Conservation (phyloP, 2,888 invertebrate genomes). For the Archips crataeganus region DNA sequence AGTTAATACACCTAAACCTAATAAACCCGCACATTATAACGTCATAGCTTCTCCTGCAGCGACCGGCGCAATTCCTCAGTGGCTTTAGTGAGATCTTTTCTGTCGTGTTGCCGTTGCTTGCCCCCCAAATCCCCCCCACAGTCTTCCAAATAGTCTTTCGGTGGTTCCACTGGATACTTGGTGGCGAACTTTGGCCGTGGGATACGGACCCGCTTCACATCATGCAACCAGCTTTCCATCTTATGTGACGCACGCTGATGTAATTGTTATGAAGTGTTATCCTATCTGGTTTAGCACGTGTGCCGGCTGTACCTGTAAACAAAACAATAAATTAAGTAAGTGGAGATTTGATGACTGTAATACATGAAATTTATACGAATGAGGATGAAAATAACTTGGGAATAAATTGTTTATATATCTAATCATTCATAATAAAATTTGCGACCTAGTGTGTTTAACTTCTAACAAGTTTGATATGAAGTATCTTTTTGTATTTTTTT, state of each 20-base stretch:
- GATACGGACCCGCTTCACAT: constrained; percentile 93
- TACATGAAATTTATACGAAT: background rate
- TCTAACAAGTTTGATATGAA: too few relatives aligned
- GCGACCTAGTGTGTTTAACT: too few relatives aligned
- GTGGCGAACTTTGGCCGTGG: constrained; percentile 93
- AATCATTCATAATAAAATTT: too few relatives aligned
- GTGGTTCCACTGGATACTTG: constrained; percentile 90
- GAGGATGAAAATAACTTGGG: too few relatives aligned
- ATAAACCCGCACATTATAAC: background rate
- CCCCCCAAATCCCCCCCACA: constrained; percentile 84
- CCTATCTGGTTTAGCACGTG: constrained; percentile 19
- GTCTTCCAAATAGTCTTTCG: constrained; percentile 92
- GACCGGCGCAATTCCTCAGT: constrained; percentile 92
- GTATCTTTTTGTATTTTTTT: too few relatives aligned
- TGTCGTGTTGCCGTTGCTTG: constrained; percentile 79
- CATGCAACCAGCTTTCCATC: constrained; percentile 95
- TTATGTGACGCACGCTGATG: constrained; percentile 43
- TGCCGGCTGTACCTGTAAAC: constrained; percentile 39
- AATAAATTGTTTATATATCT: too few relatives aligned
- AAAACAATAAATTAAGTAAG: constrained; percentile 21
- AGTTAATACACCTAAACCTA: constrained; percentile 25
- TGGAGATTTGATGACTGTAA: background rate
- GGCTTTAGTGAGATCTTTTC: constrained; percentile 87
- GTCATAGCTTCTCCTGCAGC: constrained; percentile 91
- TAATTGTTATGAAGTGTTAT: constrained; percentile 26